phyloP scores from a whole-genome alignment of 1,140 invertebrate species.

The Bicyclus anynana region DNA sequence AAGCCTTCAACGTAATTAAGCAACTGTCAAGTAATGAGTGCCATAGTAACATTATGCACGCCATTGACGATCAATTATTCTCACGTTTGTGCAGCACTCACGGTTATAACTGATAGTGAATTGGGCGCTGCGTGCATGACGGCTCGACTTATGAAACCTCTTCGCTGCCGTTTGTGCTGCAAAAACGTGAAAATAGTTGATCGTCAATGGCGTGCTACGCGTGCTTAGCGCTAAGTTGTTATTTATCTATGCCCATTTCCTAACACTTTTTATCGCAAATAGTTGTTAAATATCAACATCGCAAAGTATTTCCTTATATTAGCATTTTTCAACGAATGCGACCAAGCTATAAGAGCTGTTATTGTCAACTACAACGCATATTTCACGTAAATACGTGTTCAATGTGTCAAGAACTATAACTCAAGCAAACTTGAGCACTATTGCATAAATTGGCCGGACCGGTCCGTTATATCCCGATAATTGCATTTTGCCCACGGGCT shows the following conservation, averaged over 20 bases:
- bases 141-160: too few species aligned
- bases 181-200: too few species aligned
- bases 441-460: slow-evolving; percentile 9
- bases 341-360: background rate
- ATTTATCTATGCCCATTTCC: background rate
- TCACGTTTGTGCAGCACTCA: too few species aligned
- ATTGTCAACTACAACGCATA: background rate
- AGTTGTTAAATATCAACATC: background rate
- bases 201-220: too few species aligned
- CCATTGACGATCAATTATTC: too few species aligned
- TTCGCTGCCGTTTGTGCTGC: too few species aligned
- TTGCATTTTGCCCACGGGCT: slow-evolving; percentile 19
- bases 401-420: background rate
- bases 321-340: background rate
- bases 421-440: background rate
- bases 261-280: background rate
- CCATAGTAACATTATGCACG: too few species aligned
- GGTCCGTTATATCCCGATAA: slow-evolving; percentile 19
- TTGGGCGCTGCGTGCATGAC: too few species aligned
- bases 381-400: background rate
- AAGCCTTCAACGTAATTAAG: too few species aligned
- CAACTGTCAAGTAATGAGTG: too few species aligned
- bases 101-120: too few species aligned
- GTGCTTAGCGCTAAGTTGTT: too few species aligned
- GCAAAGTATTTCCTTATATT: background rate